These are phyloP conservation scores for Onychostruthus taczanowskii DNA, from an alignment of 2,113 vertebrate species.

Conservation along the genomic window DNA sequence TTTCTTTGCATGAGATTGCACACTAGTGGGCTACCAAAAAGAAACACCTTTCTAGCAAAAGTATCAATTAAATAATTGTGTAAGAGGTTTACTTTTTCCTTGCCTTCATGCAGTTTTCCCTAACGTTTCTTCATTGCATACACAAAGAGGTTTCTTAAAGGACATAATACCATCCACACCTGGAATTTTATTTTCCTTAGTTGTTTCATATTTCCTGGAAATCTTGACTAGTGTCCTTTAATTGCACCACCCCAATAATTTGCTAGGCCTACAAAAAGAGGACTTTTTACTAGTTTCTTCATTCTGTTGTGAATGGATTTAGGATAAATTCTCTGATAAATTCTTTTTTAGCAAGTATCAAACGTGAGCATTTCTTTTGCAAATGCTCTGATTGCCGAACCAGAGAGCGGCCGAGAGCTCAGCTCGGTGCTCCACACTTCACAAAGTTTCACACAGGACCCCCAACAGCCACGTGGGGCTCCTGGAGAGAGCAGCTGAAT, in stretches of 20 bases:
- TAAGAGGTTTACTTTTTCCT: background rate
- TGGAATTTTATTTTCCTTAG: background rate
- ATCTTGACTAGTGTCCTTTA: background rate
- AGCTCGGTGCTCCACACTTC: background rate
- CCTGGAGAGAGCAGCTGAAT: background rate
- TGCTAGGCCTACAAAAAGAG: fast-evolving
- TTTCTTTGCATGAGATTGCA: background rate
- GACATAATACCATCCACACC: background rate
- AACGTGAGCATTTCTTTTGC: background rate
- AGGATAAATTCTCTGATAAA: background rate
- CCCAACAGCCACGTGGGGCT: background rate
- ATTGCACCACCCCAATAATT: background rate
- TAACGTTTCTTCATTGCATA: background rate
- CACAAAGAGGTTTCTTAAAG: background rate
- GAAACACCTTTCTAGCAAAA: background rate
- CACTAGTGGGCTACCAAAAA: background rate
- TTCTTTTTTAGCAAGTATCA: background rate
- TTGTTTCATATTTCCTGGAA: background rate
- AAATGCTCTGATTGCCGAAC: background rate
- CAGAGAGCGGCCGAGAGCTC: background rate
- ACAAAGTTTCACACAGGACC: background rate
- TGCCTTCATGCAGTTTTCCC: background rate
- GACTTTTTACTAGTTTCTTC: background rate
- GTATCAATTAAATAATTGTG: background rate
- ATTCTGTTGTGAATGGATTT: background rate